phyloP scores from a whole-genome alignment of 1,140 invertebrate species.

The Anastrepha ludens region DNA sequence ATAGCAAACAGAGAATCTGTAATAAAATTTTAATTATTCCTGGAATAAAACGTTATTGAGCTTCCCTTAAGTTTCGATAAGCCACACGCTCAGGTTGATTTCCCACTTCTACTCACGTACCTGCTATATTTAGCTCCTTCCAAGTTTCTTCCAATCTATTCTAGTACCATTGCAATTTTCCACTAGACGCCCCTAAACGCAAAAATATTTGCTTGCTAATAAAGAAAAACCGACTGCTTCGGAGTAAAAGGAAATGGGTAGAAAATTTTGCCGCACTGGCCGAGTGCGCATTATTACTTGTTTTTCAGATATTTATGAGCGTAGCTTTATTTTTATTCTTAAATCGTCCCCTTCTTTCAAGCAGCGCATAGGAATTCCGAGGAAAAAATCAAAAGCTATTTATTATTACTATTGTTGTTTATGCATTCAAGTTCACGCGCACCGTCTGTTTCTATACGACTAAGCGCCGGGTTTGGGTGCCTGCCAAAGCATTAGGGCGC shows the following conservation, averaged over 20 bases:
- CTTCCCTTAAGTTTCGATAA: no score
- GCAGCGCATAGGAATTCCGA: neutral
- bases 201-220: neutral
- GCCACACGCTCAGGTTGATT: no score
- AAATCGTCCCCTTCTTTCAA: neutral
- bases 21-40: no score
- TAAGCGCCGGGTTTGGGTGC: neutral
- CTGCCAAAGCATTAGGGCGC: neutral
- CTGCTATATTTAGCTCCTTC: no score
- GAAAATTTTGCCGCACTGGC: neutral
- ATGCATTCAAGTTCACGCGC: conserved; percentile 5
- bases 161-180: no score
- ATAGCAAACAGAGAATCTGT: no score
- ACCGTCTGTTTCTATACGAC: neutral
- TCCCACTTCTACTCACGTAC: no score
- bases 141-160: no score
- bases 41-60: no score
- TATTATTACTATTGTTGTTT: conserved; percentile 38
- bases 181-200: no score
- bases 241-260: neutral
- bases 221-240: neutral
- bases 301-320: conserved; percentile 29
- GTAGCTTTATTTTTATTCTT: neutral
- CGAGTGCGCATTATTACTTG: conserved; percentile 32
- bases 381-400: conserved; percentile 17